These are phyloP conservation scores for Diacarnus erythraeanus DNA, from an alignment of 37 sponge, comb jelly and placozoan genomes.

Conservation along the genomic window DNA sequence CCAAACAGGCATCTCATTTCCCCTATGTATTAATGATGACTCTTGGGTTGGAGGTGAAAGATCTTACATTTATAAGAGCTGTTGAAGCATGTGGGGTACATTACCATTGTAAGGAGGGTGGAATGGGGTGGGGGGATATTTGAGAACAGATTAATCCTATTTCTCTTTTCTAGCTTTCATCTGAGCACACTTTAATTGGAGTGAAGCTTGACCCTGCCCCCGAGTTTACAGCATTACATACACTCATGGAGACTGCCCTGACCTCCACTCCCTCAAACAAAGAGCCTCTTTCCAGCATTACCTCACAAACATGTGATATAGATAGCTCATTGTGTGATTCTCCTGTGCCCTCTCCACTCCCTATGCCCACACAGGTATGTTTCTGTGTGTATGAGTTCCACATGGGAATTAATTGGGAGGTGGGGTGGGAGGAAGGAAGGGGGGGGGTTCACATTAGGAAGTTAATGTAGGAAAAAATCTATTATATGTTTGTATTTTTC, in stretches of 20 bases:
- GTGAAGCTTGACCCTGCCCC: conserved; percentile 14
- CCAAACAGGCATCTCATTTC: neutral
- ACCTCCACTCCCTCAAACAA: neutral
- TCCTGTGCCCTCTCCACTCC: conserved; percentile 22
- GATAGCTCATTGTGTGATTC: conserved; percentile 10
- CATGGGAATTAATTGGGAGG: too few relatives aligned
- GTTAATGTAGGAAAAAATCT: too few relatives aligned
- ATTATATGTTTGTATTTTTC: too few relatives aligned
- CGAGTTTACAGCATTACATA: conserved; percentile 25
- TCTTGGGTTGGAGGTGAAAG: too few relatives aligned
- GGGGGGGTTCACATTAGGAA: too few relatives aligned
- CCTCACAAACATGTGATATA: neutral
- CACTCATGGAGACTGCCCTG: conserved; percentile 24
- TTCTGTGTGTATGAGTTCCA: too few relatives aligned
- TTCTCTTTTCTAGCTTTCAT: neutral
- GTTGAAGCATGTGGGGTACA: too few relatives aligned
- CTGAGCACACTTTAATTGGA: neutral
- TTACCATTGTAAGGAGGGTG: too few relatives aligned
- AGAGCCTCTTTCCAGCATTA: neutral
- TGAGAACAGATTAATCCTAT: too few relatives aligned
- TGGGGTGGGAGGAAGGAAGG: too few relatives aligned
- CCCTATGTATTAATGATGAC: neutral
- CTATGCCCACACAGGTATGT: conserved; percentile 24
- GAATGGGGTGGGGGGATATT: too few relatives aligned
- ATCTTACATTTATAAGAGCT: too few relatives aligned